Conservation (phyloP, 2,797 vertebrate species). For the Rhinichthys osculus region DNA sequence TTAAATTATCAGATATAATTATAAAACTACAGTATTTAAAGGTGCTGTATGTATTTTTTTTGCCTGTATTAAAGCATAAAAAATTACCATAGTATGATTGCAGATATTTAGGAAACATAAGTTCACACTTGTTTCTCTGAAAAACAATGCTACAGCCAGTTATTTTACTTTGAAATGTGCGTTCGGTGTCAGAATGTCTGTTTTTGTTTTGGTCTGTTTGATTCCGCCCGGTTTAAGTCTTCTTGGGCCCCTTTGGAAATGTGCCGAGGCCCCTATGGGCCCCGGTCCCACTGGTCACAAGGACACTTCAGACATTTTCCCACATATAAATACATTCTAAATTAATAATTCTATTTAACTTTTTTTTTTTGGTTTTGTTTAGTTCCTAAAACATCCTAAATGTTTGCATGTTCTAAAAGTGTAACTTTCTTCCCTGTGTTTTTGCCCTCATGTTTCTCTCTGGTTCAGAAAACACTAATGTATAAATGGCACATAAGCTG, state of each 20-base stretch:
- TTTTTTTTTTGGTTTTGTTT: neutral
- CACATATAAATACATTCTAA: neutral
- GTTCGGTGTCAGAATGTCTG: neutral
- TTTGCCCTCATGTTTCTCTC: constrained; percentile 5
- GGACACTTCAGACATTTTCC: neutral
- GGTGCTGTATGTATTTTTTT: too few species aligned
- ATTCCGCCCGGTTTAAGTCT: neutral
- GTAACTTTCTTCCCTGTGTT: neutral
- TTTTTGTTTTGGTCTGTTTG: neutral
- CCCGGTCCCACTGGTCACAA: neutral
- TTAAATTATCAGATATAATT: neutral
- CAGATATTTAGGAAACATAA: too few species aligned
- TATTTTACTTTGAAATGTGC: too few species aligned
- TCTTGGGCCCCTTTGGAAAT: neutral
- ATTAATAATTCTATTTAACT: neutral
- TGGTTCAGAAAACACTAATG: neutral
- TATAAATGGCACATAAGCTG: constrained; percentile 51
- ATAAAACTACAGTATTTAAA: neutral
- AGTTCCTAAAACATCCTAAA: neutral
- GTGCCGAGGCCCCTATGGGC: neutral
- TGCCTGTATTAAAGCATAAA: neutral
- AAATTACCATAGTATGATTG: too few species aligned
- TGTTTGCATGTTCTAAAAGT: neutral
- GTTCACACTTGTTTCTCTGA: neutral
- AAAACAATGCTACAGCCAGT: neutral